A percentile compares a stretch with the other conserved stretches of the same genome.
Conservation (phyloP, 2,797 vertebrate genomes). For the Hydrolagus colliei region DNA sequence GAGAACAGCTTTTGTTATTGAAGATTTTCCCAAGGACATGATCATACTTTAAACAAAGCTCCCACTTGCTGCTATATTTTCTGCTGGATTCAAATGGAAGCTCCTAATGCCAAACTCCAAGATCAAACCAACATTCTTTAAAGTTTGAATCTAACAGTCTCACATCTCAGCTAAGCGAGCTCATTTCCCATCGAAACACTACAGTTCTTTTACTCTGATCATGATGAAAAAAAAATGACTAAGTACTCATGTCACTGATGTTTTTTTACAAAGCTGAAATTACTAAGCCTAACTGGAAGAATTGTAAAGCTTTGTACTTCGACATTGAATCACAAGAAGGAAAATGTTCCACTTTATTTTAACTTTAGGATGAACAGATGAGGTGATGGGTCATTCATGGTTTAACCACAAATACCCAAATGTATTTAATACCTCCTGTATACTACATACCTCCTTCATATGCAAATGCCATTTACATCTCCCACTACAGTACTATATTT, state of each 20-base stretch:
- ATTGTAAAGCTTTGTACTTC: neutral
- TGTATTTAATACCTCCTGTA: too few relatives aligned
- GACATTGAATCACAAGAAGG: neutral
- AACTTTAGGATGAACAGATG: neutral
- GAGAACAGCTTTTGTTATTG: constrained; percentile 1
- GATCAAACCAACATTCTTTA: neutral
- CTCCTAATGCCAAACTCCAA: constrained; percentile 11
- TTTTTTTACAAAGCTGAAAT: constrained; percentile 19
- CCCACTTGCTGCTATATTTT: neutral
- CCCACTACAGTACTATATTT: too few relatives aligned
- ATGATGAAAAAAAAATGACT: neutral
- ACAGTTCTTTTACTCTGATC: constrained; percentile 2
- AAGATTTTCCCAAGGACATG: constrained; percentile 19
- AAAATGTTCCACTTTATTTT: neutral
- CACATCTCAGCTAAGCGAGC: neutral
- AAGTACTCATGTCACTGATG: neutral
- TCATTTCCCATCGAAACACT: constrained; percentile 8
- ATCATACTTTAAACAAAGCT: neutral
- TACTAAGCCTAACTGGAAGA: neutral
- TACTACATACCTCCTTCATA: too few relatives aligned
- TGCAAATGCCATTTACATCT: too few relatives aligned
- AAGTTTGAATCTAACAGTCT: constrained; percentile 17
- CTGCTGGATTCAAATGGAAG: constrained; percentile 8
- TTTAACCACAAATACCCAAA: neutral
- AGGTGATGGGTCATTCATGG: neutral